Conservation (phyloP, 37 sponge, comb jelly and placozoan genomes). For the Amphimedon queenslandica region DNA sequence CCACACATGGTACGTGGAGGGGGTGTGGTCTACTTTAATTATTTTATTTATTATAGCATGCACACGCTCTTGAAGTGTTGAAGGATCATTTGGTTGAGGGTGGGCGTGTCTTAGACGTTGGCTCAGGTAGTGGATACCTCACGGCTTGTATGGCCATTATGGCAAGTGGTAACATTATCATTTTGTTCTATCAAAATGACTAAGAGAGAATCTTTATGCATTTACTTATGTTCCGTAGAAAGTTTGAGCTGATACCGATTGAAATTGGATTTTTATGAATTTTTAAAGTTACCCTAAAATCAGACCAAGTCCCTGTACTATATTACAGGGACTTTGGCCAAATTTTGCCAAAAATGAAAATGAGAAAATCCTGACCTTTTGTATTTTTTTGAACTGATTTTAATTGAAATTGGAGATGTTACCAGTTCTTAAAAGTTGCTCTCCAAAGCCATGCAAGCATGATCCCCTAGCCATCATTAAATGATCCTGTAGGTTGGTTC, state of each 20-base stretch:
- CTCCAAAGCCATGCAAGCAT: no score
- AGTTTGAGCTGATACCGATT: no score
- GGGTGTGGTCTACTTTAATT: neutral
- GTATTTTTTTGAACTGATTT: no score
- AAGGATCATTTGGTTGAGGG: constrained; percentile 78
- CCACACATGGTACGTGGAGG: constrained; percentile 81
- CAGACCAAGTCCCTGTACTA: no score
- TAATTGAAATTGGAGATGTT: no score
- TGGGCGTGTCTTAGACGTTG: constrained; percentile 78
- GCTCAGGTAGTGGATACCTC: constrained; percentile 95
- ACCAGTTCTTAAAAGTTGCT: no score
- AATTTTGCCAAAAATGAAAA: no score
- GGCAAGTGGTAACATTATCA: no score
- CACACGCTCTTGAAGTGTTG: constrained; percentile 88
- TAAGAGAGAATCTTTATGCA: neutral
- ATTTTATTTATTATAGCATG: constrained; percentile 49
- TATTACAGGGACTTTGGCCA: no score
- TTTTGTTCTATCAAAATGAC: constrained; percentile 1
- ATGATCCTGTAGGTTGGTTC: constrained; percentile 49
- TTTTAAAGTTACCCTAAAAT: no score
- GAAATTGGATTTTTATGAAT: no score
- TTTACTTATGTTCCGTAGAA: no score
- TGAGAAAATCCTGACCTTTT: neutral
- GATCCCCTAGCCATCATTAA: neutral
- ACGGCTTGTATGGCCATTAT: constrained; percentile 90